Evolutionary conservation across 2,113 vertebrate genomes (phyloP), one percentile per base, ranked within the genome.

Genomic region (Microcebus jonahi): DNA sequence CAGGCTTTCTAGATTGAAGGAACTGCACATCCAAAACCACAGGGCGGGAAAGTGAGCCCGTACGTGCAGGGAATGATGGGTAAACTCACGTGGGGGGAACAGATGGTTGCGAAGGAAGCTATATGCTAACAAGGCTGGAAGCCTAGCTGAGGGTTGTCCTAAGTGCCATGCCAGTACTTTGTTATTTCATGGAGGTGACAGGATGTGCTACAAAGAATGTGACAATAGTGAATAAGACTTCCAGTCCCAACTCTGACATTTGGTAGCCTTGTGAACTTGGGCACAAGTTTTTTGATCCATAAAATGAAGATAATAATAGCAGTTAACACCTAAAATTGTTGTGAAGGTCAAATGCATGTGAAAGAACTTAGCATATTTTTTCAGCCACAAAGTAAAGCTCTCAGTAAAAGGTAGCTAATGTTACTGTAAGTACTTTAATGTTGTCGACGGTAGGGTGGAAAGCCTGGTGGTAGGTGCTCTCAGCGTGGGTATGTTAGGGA

Each of bases 311-410:
- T 61, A 59, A 75, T 31, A 79, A 36, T 14, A 68, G 34, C 45
- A 53, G 7, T 68, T 82, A 59, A 34, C 10, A 71, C 12, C 59
- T 71, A 53, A 83, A 59, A 71, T 45, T 53, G 36, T 83, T 80
- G 61, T 90, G 55, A 96, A 67, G 53, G 61, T 92, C 53, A 94
- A 85, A 87, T 45, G 48, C 20, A 36, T 71, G 45, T 76, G 53
- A 81, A 76, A 94, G 39, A 95, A 84, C 59, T 39, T 68, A 61
- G n/a, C 29, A 80, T 17, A 80, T 39, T 39, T 75, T 45, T 75
- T 10, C 13, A 73, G 36, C 48, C 5, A 34, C 34, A 93, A 86
- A 39, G 50, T 77, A 42, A 68, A 68, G 27, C 17, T 53, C 53
- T 90, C 34, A 42, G 27, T 55, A 88, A 76, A 85, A 27, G 50